phyloP scores from a whole-genome alignment of 2,888 invertebrate genomes.

The Caenorhabditis uteleia region DNA sequence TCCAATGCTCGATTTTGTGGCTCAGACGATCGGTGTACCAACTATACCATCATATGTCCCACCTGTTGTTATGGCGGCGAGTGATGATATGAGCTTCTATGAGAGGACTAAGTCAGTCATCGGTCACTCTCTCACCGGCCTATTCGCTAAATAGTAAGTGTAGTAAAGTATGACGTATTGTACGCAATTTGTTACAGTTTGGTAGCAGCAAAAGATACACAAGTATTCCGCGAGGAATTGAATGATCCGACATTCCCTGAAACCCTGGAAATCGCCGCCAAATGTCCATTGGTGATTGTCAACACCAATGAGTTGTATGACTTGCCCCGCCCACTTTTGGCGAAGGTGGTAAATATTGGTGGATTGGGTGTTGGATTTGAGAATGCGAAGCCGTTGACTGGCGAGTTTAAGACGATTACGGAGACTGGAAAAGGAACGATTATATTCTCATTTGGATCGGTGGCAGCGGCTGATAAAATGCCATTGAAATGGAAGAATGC shows the following conservation, averaged over 20 bases:
- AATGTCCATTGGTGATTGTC: slow-evolving; percentile 51
- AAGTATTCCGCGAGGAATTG: slow-evolving; percentile 50
- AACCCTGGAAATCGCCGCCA: slow-evolving; percentile 44
- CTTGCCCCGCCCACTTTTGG: slow-evolving; percentile 55
- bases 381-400: slow-evolving; percentile 44
- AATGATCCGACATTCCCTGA: slow-evolving; percentile 55
- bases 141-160: too few species aligned
- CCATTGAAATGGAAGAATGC: slow-evolving; percentile 42
- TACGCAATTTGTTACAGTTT: slow-evolving; percentile 22
- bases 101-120: slow-evolving; percentile 51
- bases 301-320: slow-evolving; percentile 60
- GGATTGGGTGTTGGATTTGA: slow-evolving; percentile 59
- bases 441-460: slow-evolving; percentile 58
- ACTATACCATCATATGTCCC: slow-evolving; percentile 54
- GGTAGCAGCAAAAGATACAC: slow-evolving; percentile 35
- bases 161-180: too few species aligned
- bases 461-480: slow-evolving; percentile 44
- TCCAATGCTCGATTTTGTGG: slow-evolving; percentile 56
- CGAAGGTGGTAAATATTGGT: slow-evolving; percentile 58
- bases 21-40: slow-evolving; percentile 53
- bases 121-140: slow-evolving; percentile 40
- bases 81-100: slow-evolving; percentile 53
- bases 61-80: slow-evolving; percentile 53
- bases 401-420: slow-evolving; percentile 39
- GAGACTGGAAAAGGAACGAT: slow-evolving; percentile 47